Base-by-base conservation (phyloP, 2,113 vertebrate species). In the Globicephala melas region DNA sequence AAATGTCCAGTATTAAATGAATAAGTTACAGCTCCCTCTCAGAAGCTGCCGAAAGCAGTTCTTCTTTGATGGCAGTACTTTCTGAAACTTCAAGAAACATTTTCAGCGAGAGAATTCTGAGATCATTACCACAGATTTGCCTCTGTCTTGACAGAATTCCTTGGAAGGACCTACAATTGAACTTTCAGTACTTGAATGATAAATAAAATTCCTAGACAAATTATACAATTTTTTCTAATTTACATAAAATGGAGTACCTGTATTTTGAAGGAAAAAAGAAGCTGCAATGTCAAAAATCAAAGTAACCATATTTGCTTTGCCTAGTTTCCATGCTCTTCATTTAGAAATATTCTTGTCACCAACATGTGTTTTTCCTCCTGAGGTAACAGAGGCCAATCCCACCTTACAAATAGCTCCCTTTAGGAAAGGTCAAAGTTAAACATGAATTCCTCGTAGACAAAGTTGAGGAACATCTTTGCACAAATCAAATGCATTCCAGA, bases 401-500 rank as follows among this genome's bases (percentile, higher is more conserved):
- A 4, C 14, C 21, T 21, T 90, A 80, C 21, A 93, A 74, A 77
- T 63, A 68, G 65, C 20, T 88, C 70, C 21, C 50, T 95, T 96
- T 55, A 20, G 5, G 70, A 80, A 95, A 5, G 55, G 67, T 33
- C 33, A 80, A 93, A 70, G 86, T 50, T 94, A 38, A 96, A 91
- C 21, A 62, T 73, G 55, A 80, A 85, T 74, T 23, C 63, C 53
- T 62, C 38, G 12, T 14, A 93, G 63, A 84, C 92, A 89, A 62
- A 89, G 65, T 17, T 89, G 74, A 70, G 21, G 63, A 62, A 31
- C 44, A 94, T 80, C 77, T 96, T 79, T 93, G 38, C 26, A 82
- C 58, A 95, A 91, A 74, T 77, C 41, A 95, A 97, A 47, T 63
- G 11, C 68, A 89, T 79, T 95, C 67, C 92, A 65, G 85, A 80